Conservation (phyloP, 2,888 invertebrate genomes). For the Chironomus tentans region DNA sequence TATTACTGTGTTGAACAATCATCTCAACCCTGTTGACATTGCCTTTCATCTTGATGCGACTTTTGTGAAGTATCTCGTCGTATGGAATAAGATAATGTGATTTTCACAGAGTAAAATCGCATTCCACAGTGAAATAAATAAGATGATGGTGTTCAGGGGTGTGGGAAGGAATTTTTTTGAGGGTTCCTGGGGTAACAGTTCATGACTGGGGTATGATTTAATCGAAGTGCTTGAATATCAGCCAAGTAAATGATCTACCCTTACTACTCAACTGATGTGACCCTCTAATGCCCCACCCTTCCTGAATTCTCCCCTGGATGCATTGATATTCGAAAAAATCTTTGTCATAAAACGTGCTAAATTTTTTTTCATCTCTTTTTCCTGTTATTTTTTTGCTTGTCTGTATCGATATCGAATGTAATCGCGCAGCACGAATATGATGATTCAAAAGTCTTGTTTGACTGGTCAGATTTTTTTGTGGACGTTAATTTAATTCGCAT, state of each 20-base stretch:
- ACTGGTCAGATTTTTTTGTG: background rate
- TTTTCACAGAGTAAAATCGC: background rate
- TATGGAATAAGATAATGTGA: background rate
- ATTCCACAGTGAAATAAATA: background rate
- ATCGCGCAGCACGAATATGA: background rate
- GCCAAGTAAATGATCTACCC: too few species aligned
- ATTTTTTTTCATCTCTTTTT: background rate
- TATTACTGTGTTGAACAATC: background rate
- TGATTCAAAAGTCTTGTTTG: background rate
- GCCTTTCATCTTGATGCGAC: background rate
- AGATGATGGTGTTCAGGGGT: background rate
- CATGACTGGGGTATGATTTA: too few species aligned
- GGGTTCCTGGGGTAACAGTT: too few species aligned
- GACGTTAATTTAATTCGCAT: conserved; percentile 1
- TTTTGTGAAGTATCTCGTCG: background rate
- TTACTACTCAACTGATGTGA: too few species aligned
- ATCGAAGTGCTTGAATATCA: too few species aligned
- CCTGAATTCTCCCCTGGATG: too few species aligned
- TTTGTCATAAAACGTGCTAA: conserved; percentile 1
- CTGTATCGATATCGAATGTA: background rate
- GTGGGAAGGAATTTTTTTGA: too few species aligned
- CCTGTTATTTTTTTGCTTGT: background rate
- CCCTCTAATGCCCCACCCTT: too few species aligned
- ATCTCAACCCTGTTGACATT: background rate
- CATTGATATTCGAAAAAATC: background rate